A percentile compares a stretch with the other conserved stretches of the same genome.
These are phyloP conservation scores for Fabriciana adippe DNA, from an alignment of 2,888 invertebrate genomes.

Conservation along the genomic window DNA sequence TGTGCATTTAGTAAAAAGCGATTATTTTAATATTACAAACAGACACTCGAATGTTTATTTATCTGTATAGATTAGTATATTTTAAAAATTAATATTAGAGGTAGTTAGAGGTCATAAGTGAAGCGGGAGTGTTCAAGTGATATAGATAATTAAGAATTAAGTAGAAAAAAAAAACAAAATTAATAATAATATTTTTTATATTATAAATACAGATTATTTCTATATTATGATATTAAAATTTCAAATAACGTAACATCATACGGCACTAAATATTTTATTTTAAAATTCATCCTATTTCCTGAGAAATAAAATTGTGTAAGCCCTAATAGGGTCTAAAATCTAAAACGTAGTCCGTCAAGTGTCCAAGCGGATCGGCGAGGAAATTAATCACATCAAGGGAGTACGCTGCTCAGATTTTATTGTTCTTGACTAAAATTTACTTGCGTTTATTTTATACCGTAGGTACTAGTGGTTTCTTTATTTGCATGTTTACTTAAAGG, in stretches of 20 bases:
- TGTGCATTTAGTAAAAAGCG: too few species aligned
- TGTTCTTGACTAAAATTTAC: conserved; percentile 31
- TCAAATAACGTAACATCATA: background rate
- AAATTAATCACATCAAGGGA: conserved; percentile 43
- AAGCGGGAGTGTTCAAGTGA: too few species aligned
- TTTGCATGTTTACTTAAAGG: background rate
- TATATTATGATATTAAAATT: background rate
- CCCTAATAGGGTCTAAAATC: conserved; percentile 24
- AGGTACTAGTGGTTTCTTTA: background rate
- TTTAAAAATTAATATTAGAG: too few species aligned
- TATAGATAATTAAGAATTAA: too few species aligned
- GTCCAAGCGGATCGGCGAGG: conserved; percentile 42
- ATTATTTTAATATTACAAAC: too few species aligned
- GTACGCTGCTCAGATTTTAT: conserved; percentile 34
- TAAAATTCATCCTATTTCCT: background rate
- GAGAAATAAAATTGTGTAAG: background rate
- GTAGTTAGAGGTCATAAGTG: too few species aligned
- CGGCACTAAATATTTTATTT: background rate
- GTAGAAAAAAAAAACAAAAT: too few species aligned
- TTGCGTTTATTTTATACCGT: conserved; percentile 19
- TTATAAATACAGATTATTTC: too few species aligned
- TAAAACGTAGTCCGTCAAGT: conserved; percentile 44
- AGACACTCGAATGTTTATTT: too few species aligned
- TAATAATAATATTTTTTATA: too few species aligned
- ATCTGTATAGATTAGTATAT: too few species aligned